These are phyloP conservation scores for Hassar affinis DNA, from an alignment of 2,113 vertebrate species.

Conservation along the genomic window DNA sequence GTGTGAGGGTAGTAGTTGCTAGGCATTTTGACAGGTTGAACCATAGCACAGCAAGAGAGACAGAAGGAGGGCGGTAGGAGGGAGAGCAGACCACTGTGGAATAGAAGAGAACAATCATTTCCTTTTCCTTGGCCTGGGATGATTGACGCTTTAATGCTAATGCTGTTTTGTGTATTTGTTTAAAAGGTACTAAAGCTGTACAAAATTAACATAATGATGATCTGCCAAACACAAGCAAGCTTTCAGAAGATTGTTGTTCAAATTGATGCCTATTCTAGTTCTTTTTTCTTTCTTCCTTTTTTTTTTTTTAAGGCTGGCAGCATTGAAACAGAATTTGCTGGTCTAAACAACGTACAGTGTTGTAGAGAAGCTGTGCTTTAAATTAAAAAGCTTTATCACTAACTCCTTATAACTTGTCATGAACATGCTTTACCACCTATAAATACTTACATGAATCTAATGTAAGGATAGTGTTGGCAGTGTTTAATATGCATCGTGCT, in stretches of 20 bases:
- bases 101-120: conserved; percentile 31
- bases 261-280: conserved; percentile 30
- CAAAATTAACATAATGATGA: conserved; percentile 34
- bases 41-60: conserved; percentile 38
- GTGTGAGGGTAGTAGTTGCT: conserved; percentile 53
- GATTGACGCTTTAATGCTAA: conserved; percentile 16
- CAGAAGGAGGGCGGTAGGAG: neutral
- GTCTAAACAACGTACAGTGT: conserved; percentile 12
- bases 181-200: conserved; percentile 35
- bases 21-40: conserved; percentile 50
- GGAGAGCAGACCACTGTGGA: conserved; percentile 9
- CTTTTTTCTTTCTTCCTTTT: neutral
- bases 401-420: conserved; percentile 36
- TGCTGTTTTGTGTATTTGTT: conserved; percentile 33
- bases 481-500: conserved; percentile 63
- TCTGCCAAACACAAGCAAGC: conserved; percentile 33
- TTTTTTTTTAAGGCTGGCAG: conserved; percentile 17
- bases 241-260: conserved; percentile 9
- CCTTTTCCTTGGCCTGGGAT: conserved; percentile 7
- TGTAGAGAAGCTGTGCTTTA: conserved; percentile 37
- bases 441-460: conserved; percentile 36
- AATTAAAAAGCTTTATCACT: conserved; percentile 41
- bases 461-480: conserved; percentile 60
- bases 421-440: conserved; percentile 42
- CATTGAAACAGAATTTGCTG: conserved; percentile 32